These are phyloP conservation scores for Sinohyriopsis cumingii DNA, from an alignment of 2,888 invertebrate species.

Conservation along the genomic window DNA sequence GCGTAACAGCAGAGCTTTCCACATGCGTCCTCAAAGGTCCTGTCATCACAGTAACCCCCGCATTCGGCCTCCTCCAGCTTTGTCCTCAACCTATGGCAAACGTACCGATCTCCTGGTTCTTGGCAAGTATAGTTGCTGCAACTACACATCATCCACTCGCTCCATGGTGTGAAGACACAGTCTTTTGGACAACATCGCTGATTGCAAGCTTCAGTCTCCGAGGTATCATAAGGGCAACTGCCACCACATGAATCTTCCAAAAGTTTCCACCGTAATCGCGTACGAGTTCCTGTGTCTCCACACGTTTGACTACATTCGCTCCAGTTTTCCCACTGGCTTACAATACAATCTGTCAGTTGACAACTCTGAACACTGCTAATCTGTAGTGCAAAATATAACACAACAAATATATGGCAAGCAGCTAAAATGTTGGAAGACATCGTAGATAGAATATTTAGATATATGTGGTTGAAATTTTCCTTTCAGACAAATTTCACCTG, in stretches of 20 bases:
- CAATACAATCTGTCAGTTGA: conserved; percentile 37
- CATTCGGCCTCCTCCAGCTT: conserved; percentile 27
- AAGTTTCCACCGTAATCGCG: conserved; percentile 27
- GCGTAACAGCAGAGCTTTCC: conserved; percentile 42
- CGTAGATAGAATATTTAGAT: too few species aligned
- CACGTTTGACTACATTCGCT: conserved; percentile 39
- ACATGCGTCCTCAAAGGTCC: conserved; percentile 28
- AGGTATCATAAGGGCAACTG: conserved; percentile 19
- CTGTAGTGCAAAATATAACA: too few species aligned
- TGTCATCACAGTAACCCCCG: conserved; percentile 47
- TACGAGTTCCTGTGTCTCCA: conserved; percentile 33
- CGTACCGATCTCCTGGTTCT: conserved; percentile 28
- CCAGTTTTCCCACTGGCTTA: conserved; percentile 47
- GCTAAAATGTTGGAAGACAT: too few species aligned
- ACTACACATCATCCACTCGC: conserved; percentile 29
- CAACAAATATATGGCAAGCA: too few species aligned
- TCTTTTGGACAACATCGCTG: conserved; percentile 40
- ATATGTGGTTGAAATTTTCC: too few species aligned
- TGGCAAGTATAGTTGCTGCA: conserved; percentile 21
- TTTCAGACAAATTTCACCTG: too few species aligned
- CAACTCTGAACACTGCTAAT: not conserved
- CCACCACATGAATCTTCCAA: conserved; percentile 39
- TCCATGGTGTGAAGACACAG: conserved; percentile 36
- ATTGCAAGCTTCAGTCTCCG: conserved; percentile 36
- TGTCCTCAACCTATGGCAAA: conserved; percentile 33